Percentiles rank a stretch among this genome's conserved stretches.
These are phyloP conservation scores for Puffinus mauretanicus DNA, from an alignment of 2,113 vertebrate genomes.

Conservation along the genomic window DNA sequence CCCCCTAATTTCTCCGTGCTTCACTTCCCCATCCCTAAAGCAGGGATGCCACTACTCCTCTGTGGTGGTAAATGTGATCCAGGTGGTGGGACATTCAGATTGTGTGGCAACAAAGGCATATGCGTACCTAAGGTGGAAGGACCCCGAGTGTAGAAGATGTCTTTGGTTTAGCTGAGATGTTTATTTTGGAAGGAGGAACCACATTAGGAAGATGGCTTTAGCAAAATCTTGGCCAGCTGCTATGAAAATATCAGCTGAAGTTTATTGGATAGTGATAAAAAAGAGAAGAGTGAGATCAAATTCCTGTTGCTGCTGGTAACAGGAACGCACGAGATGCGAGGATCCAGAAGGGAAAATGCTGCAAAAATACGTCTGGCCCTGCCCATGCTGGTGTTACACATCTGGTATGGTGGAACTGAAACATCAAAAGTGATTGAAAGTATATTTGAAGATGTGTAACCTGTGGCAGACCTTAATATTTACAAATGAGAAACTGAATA, in stretches of 20 bases:
- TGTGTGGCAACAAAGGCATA: neutral
- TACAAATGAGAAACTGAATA: conserved; percentile 71
- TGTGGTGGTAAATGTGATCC: neutral
- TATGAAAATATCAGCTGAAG: neutral
- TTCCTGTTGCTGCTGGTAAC: neutral
- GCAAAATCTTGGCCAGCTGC: neutral
- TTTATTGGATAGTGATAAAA: neutral
- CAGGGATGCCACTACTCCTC: neutral
- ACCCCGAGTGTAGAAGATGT: neutral
- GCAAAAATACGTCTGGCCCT: neutral
- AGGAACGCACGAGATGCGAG: accelerated
- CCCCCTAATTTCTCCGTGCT: neutral
- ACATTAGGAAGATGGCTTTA: neutral
- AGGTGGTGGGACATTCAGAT: neutral
- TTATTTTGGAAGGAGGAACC: neutral
- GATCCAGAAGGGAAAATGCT: neutral
- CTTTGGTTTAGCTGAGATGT: neutral
- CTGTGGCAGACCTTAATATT: conserved; percentile 52
- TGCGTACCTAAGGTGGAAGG: neutral
- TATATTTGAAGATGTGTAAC: conserved; percentile 51
- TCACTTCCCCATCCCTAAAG: neutral
- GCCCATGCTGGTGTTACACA: neutral
- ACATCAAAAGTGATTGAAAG: conserved; percentile 30
- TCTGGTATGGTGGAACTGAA: conserved; percentile 20
- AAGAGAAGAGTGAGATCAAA: neutral